These are phyloP conservation scores for Amphipoea lucens DNA, from an alignment of 2,888 invertebrate genomes.

Conservation along the genomic window DNA sequence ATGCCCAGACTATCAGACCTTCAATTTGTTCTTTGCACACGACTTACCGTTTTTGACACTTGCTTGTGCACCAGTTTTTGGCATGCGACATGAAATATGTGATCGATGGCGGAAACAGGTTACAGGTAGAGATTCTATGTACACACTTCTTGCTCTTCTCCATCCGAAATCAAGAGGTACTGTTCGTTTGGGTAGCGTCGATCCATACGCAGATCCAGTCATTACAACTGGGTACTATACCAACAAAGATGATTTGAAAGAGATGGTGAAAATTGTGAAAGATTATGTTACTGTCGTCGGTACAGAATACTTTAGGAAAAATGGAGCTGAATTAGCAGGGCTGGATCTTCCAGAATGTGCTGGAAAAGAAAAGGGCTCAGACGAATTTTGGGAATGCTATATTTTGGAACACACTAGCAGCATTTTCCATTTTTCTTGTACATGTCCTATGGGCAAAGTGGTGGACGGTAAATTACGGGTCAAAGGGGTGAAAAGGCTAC, in stretches of 20 bases:
- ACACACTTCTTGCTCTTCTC: conserved; percentile 46
- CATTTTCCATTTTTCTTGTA: conserved; percentile 92
- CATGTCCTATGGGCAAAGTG: conserved; percentile 94
- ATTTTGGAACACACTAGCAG: conserved; percentile 85
- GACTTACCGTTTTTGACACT: conserved; percentile 56
- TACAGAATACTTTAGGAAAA: conserved; percentile 62
- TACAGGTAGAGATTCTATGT: conserved; percentile 50
- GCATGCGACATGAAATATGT: conserved; percentile 54
- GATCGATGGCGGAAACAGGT: conserved; percentile 44
- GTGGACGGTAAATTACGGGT: conserved; percentile 90
- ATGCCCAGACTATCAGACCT: conserved; percentile 52
- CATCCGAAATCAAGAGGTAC: conserved; percentile 80
- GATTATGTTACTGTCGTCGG: conserved; percentile 61
- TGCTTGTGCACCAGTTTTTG: conserved; percentile 46
- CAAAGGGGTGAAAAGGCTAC: conserved; percentile 54
- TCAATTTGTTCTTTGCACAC: conserved; percentile 52
- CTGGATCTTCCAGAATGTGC: conserved; percentile 63
- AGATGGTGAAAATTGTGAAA: conserved; percentile 52
- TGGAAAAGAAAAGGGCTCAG: conserved; percentile 37
- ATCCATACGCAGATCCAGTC: conserved; percentile 64
- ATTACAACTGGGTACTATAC: conserved; percentile 54
- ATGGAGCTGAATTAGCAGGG: conserved; percentile 61
- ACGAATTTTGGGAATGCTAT: conserved; percentile 71
- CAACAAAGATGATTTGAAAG: conserved; percentile 45
- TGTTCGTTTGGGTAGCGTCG: conserved; percentile 62